Evolutionary conservation across 2,888 invertebrate species (phyloP).

Genomic region (Erebia ligea): DNA sequence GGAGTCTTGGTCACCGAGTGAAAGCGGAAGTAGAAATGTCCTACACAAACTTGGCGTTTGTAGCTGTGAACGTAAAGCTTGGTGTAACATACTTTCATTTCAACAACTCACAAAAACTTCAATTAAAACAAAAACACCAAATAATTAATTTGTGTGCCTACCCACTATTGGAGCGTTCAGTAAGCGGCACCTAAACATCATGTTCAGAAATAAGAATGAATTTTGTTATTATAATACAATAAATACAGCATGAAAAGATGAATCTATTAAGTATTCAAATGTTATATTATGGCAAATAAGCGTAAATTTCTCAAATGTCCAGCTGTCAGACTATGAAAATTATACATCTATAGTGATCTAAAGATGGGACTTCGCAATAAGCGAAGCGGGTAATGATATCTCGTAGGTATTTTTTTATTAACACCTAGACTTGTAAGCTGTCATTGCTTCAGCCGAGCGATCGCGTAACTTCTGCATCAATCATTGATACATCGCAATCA

Average conservation of each 20-base stretch:
- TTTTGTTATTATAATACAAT: neutral
- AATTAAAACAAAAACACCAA: no score
- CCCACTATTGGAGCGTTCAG: no score
- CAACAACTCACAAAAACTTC: no score
- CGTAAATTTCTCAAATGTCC: slow-evolving; percentile 38
- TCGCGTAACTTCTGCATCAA: no score
- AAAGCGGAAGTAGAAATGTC: slow-evolving; percentile 3
- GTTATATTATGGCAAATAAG: slow-evolving; percentile 1
- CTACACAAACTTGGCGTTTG: neutral
- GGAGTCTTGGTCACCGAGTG: neutral
- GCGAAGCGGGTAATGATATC: slow-evolving; percentile 1
- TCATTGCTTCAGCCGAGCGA: no score
- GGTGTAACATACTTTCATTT: no score
- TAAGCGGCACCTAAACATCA: neutral
- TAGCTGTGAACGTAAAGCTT: neutral
- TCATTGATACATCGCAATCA: no score
- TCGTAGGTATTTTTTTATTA: neutral
- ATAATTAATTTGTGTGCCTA: no score
- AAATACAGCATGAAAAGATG: neutral
- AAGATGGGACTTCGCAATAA: neutral
- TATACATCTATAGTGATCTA: slow-evolving; percentile 18
- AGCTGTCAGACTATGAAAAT: slow-evolving; percentile 33
- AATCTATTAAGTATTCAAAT: slow-evolving; percentile 8
- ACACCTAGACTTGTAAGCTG: no score
- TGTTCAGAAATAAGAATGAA: neutral